A percentile compares a stretch with the other conserved stretches of the same genome.
Evolutionary conservation across 2,113 vertebrate species (phyloP).

Genomic region (Choloepus hoffmanni): DNA sequence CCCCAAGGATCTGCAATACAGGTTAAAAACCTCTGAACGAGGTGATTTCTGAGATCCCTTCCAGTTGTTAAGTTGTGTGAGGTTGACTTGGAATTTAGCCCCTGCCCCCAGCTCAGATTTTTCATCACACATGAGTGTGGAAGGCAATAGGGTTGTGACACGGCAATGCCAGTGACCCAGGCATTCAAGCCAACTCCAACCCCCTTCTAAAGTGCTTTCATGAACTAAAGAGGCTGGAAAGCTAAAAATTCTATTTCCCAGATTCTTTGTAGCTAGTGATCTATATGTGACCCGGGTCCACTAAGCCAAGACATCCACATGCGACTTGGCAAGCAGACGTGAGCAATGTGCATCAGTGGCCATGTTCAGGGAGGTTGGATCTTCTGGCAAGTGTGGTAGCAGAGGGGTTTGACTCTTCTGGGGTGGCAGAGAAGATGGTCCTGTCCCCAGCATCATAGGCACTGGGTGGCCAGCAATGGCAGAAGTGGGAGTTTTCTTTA

Average conservation of each 20-base stretch:
- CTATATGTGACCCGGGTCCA: background rate
- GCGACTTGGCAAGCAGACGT: background rate
- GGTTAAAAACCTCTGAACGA: background rate
- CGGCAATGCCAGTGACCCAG: background rate
- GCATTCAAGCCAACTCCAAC: background rate
- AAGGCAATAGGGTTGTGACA: background rate
- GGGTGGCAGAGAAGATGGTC: background rate
- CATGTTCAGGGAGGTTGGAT: background rate
- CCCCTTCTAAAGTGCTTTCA: background rate
- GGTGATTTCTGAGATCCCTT: background rate
- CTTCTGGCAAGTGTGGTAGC: background rate
- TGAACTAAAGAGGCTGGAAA: background rate
- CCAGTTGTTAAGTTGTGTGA: background rate
- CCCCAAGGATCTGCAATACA: too few relatives aligned
- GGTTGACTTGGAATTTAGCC: background rate
- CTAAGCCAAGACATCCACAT: background rate
- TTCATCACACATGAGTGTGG: background rate
- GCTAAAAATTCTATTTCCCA: background rate
- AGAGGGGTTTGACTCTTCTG: background rate
- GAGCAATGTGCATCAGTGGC: background rate
- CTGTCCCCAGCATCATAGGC: background rate
- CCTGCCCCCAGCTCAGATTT: background rate
- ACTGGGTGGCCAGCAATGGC: background rate
- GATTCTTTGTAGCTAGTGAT: background rate
- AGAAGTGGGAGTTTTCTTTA: background rate